Evolutionary conservation across 1,140 invertebrate genomes (phyloP), one percentile per base, ranked within the genome.

Genomic region (Goniozus legneri): DNA sequence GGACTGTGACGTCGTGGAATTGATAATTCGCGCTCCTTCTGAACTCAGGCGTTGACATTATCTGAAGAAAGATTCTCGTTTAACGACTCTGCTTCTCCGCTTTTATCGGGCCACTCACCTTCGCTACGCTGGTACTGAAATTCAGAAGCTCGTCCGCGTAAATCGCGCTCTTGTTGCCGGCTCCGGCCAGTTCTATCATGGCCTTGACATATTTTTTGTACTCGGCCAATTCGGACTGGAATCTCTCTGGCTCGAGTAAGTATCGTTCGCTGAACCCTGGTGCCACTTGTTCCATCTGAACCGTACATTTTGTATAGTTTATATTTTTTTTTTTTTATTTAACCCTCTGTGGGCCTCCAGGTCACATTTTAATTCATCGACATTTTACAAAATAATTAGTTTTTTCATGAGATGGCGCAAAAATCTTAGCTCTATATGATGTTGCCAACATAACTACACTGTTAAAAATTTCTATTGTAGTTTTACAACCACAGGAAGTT

Each of bases 1-100:
- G 63, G 0, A 90, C 75, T 12, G 78, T 84, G 45, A 88, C 83
- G 58, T 87, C 87, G 64, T 90, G 83, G 65, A 90, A 88, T 15
- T 87, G 65, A 49, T 84, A 81, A 34, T 84, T 83, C 14, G 81
- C 80, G 58, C 88, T 86, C 49, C 86, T 70, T 14, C 85, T 73
- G 18, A 87, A 76, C 56, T 87, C 84, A 18, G 81, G 73, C 1
- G 88, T 85, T 1, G 82, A 84, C 68, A 87, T 87, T 46, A 89
- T 86, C 84, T 89, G 62, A 27, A 27, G 24, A 27, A 6, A 27
- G 10, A 27, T 27, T 27, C 24, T 6, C 4, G 10, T 27, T 27
- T 6, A 27, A 27, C 24, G 24, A 6, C 4, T 4, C 24, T 27
- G 4, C 24, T 27, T 27, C 24, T 27, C 10, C 24, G 4, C 10